These are phyloP conservation scores for Aphrophora alni DNA, from an alignment of 2,888 invertebrate species.

Conservation along the genomic window DNA sequence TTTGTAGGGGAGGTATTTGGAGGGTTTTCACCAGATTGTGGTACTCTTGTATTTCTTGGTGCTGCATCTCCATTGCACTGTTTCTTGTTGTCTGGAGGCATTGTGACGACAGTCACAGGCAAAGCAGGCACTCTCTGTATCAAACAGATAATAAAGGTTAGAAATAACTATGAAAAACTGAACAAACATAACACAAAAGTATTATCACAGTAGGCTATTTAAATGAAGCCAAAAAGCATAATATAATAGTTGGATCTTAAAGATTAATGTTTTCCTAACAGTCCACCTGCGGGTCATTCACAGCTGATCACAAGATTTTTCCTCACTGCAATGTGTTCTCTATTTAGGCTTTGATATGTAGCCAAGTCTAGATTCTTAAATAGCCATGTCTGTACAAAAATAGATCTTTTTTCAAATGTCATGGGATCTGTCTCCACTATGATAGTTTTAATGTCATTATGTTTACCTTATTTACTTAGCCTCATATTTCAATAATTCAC, in stretches of 20 bases:
- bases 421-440: not conserved
- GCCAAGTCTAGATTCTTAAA: not conserved
- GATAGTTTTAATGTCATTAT: not conserved
- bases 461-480: not conserved
- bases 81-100: conserved; percentile 42
- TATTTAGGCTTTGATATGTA: not conserved
- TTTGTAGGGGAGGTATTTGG: conserved; percentile 51
- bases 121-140: conserved; percentile 46
- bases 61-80: conserved; percentile 52
- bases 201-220: no score
- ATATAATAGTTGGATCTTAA: no score
- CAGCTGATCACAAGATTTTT: conserved; percentile 1
- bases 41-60: conserved; percentile 51
- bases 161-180: not conserved
- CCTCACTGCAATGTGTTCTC: not conserved
- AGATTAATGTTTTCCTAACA: not conserved
- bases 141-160: no score
- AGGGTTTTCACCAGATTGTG: conserved; percentile 48
- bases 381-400: not conserved
- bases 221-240: no score
- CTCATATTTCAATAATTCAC: not conserved
- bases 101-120: conserved; percentile 43
- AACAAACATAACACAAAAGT: not conserved
- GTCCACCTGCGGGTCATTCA: not conserved
- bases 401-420: not conserved